These are phyloP conservation scores for Rhinogobius similis DNA, from an alignment of 2,113 vertebrate genomes.

Conservation along the genomic window DNA sequence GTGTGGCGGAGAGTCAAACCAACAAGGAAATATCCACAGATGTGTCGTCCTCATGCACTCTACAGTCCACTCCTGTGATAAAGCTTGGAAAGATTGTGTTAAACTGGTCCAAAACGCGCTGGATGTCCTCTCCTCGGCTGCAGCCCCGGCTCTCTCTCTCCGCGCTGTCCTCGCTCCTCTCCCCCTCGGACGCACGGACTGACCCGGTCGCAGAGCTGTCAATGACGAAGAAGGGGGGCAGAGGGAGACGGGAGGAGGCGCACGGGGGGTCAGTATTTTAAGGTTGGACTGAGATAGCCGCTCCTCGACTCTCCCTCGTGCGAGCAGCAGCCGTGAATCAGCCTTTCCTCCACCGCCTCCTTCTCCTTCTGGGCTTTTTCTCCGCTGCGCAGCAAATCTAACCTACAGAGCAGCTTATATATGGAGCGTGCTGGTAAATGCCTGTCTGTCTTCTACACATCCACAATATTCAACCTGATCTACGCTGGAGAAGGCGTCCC, in stretches of 20 bases:
- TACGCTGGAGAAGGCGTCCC: not conserved
- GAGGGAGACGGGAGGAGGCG: constrained; percentile 14
- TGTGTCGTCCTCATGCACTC: constrained; percentile 54
- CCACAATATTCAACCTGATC: not conserved
- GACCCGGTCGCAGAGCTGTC: constrained; percentile 73
- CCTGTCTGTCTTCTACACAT: not conserved
- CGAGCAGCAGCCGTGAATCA: constrained; percentile 65
- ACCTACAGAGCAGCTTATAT: constrained; percentile 24
- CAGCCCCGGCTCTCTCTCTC: not conserved
- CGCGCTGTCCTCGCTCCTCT: not conserved
- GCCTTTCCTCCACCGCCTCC: constrained; percentile 49
- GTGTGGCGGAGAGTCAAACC: constrained; percentile 12
- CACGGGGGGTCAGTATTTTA: constrained; percentile 56
- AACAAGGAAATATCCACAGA: constrained; percentile 25
- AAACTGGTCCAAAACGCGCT: constrained; percentile 56
- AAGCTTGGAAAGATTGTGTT: constrained; percentile 42
- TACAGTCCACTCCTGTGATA: constrained; percentile 39
- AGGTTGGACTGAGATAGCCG: constrained; percentile 56
- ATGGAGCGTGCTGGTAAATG: constrained; percentile 11
- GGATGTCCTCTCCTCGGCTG: constrained; percentile 47
- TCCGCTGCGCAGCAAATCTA: constrained; percentile 55
- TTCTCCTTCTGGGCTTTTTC: constrained; percentile 5
- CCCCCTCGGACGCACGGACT: constrained; percentile 61
- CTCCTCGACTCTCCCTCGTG: constrained; percentile 61
- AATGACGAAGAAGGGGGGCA: constrained; percentile 51